A percentile compares a stretch with the other conserved stretches of the same genome.
These are phyloP conservation scores for Andrena dorsata DNA, from an alignment of 2,888 invertebrate genomes.

Conservation along the genomic window DNA sequence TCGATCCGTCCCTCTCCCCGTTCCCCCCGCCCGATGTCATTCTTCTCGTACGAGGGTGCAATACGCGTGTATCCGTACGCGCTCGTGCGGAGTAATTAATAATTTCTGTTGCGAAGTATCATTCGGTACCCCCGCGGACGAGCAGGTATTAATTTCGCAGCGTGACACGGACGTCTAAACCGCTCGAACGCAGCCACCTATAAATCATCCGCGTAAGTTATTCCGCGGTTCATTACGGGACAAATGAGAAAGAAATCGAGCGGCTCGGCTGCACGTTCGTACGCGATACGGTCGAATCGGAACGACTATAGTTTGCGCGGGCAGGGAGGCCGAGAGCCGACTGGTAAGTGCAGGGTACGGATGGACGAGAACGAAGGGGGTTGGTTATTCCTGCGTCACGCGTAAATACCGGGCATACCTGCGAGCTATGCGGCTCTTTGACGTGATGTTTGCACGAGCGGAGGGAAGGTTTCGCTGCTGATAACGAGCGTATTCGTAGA, in stretches of 20 bases:
- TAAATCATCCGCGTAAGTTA: conserved; percentile 55
- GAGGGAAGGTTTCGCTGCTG: too few species aligned
- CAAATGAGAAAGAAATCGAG: conserved; percentile 33
- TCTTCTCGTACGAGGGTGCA: conserved; percentile 10
- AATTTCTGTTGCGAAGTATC: conserved; percentile 50
- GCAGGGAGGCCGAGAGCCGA: not conserved
- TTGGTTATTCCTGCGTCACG: conserved; percentile 9
- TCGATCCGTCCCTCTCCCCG: conserved; percentile 13
- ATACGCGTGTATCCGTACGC: not conserved
- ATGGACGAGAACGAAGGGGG: not conserved
- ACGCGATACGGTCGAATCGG: conserved; percentile 12
- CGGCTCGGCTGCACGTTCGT: not conserved
- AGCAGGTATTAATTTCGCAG: conserved; percentile 49
- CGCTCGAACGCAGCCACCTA: conserved; percentile 26
- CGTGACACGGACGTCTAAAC: conserved; percentile 48
- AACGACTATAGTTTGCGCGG: conserved; percentile 33
- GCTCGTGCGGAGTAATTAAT: conserved; percentile 46
- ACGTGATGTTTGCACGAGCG: not conserved
- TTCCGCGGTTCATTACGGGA: conserved; percentile 29
- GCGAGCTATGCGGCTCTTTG: not conserved
- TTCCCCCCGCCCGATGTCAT: conserved; percentile 2
- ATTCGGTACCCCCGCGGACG: conserved; percentile 5
- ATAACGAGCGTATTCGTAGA: too few species aligned
- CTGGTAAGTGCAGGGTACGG: conserved; percentile 12
- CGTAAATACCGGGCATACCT: conserved; percentile 3